Base-by-base conservation (phyloP, 2,113 vertebrate species). In the Chauna torquata region DNA sequence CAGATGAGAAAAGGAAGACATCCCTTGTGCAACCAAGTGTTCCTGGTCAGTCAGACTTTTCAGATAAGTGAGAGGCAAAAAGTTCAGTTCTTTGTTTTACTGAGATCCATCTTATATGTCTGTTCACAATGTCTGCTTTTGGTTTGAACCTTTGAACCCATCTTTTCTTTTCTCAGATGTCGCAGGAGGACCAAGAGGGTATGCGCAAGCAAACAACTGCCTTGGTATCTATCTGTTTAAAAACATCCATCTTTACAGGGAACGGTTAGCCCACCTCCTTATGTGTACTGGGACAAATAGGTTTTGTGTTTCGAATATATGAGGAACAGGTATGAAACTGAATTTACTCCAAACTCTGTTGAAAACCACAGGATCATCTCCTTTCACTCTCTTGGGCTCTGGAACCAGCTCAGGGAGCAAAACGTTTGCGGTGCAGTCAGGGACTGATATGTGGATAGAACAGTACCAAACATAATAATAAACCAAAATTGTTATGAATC, bases 41-140 rank as follows among this genome's bases (percentile, higher is more conserved):
- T 82, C 42, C 45, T 68, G 20, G 28, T 16, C 40, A 82, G 42
- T 16, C 52, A 77, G 18, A 34, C 10, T 55, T 79, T 70, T n/a
- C 64, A 42, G 42, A 42, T 8, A 45, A n/a, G 42, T 8, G 20
- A 78, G 15, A 78, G 72, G 28, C 27, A 50, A 82, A 32, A 80
- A 24, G 11, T 18, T 62, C 59, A 70, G 6, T 27, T 90, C 50
- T 84, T 78, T 61, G n/a, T 6, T 70, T 66, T 70, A 45, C 27
- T 38, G 24, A 76, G 12, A 54, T 5, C 1, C 1, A 4, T 6
- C 22, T 19, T 8, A 25, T 1, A 84, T 0, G 8, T 28, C 30
- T 19, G 13, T 15, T 87, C 27, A 30, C 12, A n/a, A 1, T 25
- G 7, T 19, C 44, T 47, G 24, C 7, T 57, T 86, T 61, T 42